Evolutionary conservation across 2,797 vertebrate species (phyloP).

Genomic region (Pteropus rufus): DNA sequence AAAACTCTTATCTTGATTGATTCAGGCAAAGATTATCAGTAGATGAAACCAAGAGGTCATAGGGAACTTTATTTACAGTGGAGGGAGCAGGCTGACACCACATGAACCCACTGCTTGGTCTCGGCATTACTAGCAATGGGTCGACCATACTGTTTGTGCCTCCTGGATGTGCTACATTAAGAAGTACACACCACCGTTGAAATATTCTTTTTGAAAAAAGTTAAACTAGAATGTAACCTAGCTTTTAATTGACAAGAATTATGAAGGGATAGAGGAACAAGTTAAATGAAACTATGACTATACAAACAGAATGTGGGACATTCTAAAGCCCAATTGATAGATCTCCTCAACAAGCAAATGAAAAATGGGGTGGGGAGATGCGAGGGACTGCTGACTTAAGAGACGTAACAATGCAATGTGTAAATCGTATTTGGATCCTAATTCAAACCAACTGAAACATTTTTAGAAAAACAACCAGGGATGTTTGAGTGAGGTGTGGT

Average conservation of each 20-base stretch:
- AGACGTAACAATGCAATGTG: background rate
- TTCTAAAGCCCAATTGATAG: background rate
- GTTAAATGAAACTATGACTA: background rate
- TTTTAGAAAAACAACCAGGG: background rate
- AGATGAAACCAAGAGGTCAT: background rate
- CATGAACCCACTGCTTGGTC: background rate
- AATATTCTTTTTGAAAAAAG: background rate
- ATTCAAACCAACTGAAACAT: background rate
- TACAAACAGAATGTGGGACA: background rate
- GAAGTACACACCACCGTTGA: background rate
- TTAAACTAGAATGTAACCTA: background rate
- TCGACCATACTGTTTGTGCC: background rate
- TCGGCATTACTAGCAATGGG: background rate
- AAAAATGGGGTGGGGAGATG: background rate
- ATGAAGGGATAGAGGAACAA: background rate
- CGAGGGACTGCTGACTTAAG: background rate
- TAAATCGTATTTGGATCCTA: background rate
- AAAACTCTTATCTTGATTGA: background rate
- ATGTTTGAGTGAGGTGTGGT: background rate
- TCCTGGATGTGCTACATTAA: background rate
- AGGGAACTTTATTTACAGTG: background rate
- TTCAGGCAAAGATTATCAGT: background rate
- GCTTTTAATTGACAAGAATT: background rate
- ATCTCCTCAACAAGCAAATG: background rate
- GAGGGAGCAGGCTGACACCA: no score